Evolutionary conservation across 37 sponge, comb jelly and placozoan species (phyloP), one percentile per base, ranked within the genome.

Genomic region (Axinella damicornis): DNA sequence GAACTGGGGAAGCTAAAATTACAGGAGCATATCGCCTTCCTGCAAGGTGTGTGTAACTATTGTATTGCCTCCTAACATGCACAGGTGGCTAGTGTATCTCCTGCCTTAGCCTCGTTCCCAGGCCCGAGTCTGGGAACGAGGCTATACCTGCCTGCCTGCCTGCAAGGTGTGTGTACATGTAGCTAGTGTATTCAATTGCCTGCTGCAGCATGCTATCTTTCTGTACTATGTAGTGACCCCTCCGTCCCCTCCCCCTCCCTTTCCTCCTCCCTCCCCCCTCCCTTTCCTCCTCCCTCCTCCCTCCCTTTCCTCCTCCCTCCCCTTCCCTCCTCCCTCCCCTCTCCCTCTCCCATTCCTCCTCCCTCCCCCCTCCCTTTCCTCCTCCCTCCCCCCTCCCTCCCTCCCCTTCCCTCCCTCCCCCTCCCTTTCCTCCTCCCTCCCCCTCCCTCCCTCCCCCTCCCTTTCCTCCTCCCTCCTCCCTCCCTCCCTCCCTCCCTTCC

Each of bases 1-100:
- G 93, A 0, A 95, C 96, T 33, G 96, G 96, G 27, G 96, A 95
- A 55, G 93, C 96, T 18, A 89, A 91, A 40, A 87, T 92, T 56
- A 86, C 84, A 20, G 63, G 54, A 21, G 96, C 65, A 22, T 92
- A 85, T 64, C 39, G 63, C 38, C 73, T 95, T 2, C 94, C 96
- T 53, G 90, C 96, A 65, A 81, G 95, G 95, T 95, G 27, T 2
- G 79, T 56, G 46, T 46, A 46, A 9, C 6, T 12, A 9, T 46
- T 46, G 46, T 46, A 46, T 46, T n/a, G n/a, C n/a, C n/a, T n/a
- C n/a, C n/a, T n/a, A n/a, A n/a, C n/a, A n/a, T n/a, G n/a, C n/a
- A n/a, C n/a, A n/a, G n/a, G n/a, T n/a, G n/a, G n/a, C n/a, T n/a
- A n/a, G n/a, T n/a, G n/a, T n/a, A n/a, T n/a, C 39, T 71, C 58